Evolutionary conservation across 2,113 vertebrate genomes (phyloP), one percentile per base, ranked within the genome.

Genomic region (Erythrolamprus reginae): DNA sequence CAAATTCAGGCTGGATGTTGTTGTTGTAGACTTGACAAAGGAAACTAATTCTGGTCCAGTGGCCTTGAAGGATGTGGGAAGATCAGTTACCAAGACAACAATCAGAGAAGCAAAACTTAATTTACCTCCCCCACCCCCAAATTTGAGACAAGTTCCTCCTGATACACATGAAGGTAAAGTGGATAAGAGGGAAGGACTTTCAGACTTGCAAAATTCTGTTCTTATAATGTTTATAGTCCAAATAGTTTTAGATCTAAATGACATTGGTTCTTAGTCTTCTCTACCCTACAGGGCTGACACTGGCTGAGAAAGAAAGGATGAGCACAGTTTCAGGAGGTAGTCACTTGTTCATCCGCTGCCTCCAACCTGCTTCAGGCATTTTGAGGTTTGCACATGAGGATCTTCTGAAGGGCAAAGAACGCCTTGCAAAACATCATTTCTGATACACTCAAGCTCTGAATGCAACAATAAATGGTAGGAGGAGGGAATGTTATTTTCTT

Each of bases 341-440:
- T 21, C 17, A 38, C 70, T 77, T 77, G 17, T 38, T 21, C 33
- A 77, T 8, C 33, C 1, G 3, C 45, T 90, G 82, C 45, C 45
- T 85, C 38, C 15, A 9, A 52, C 70, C 50, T 23, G 53, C 82
- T 15, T 38, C 33, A 50, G 42, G 23, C 51, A 77, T 58, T 87
- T 82, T 45, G 38, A 58, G 52, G 77, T 87, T 47, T 88, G 91
- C 86, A 86, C 33, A 90, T 84, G 56, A 38, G 90, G 7, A 86
- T 89, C 91, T 82, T 61, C 86, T 94, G 88, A 90, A 94, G 77
- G 19, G 92, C 21, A 88, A 90, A 88, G 88, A 82, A 87, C 47
- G 86, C 0, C 0, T 2, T 90, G 91, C 58, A 88, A 92, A 12
- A 0, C 65, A 77, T 9, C 17, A 77, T 13, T 15, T 38, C n/a